Conservation (phyloP, 2,888 invertebrate species). For the Drosophila atripex region DNA sequence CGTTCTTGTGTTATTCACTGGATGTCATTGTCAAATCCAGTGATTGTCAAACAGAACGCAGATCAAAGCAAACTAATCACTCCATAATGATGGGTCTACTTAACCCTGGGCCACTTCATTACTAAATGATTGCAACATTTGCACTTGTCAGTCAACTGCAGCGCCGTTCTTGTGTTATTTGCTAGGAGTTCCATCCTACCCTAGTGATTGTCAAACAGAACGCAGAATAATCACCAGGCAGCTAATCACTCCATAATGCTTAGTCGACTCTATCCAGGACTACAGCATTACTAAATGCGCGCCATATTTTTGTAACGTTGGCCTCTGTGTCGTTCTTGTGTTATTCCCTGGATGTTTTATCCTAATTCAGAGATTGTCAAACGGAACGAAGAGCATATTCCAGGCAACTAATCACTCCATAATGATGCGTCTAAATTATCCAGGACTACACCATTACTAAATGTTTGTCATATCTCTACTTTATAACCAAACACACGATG, state of each 20-base stretch:
- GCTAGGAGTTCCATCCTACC: conserved; percentile 54
- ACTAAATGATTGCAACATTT: conserved; percentile 33
- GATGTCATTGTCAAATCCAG: conserved; percentile 52
- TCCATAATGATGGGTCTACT: conserved; percentile 52
- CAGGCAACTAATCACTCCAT: conserved; percentile 45
- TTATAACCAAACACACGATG: conserved; percentile 24
- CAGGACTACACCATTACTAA: conserved; percentile 27
- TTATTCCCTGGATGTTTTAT: conserved; percentile 74
- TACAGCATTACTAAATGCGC: conserved; percentile 41
- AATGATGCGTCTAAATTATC: conserved; percentile 37
- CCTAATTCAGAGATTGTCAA: conserved; percentile 75
- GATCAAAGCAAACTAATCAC: conserved; percentile 51
- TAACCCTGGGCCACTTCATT: conserved; percentile 12
- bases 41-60: conserved; percentile 82
- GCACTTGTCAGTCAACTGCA: conserved; percentile 17
- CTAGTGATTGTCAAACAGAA: conserved; percentile 82
- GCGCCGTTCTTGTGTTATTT: conserved; percentile 81
- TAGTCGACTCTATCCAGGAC: conserved; percentile 29
- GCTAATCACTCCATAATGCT: conserved; percentile 53
- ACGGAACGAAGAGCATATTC: conserved; percentile 78
- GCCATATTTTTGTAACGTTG: conserved; percentile 3
- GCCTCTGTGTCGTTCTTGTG: conserved; percentile 67
- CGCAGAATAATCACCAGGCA: conserved; percentile 61
- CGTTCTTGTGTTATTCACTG: conserved; percentile 82
- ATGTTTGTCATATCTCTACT: conserved; percentile 15